These are phyloP conservation scores for Halisarca cf. caerulea DNA, from an alignment of 37 sponge, comb jelly and placozoan species.

Conservation along the genomic window DNA sequence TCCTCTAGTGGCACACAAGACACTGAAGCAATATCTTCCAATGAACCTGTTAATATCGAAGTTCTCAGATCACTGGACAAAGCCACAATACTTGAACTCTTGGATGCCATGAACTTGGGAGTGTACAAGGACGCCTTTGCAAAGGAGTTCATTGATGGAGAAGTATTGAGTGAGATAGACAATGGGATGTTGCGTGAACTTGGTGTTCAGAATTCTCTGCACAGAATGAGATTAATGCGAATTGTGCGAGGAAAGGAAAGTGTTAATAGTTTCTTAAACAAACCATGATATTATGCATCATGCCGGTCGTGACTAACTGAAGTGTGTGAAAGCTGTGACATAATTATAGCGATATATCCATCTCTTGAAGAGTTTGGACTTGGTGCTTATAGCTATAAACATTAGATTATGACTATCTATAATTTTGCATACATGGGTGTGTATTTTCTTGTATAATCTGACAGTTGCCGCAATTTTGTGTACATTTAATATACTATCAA, in stretches of 20 bases:
- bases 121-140: slow-evolving; percentile 5
- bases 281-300: too few relatives aligned
- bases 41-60: too few relatives aligned
- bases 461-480: too few relatives aligned
- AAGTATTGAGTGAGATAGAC: not conserved
- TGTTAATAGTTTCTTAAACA: not conserved
- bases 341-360: too few relatives aligned
- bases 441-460: too few relatives aligned
- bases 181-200: slow-evolving; percentile 1
- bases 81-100: not conserved
- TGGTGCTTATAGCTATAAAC: not conserved
- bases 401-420: too few relatives aligned
- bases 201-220: not conserved
- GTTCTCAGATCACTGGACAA: not conserved
- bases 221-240: slow-evolving; percentile 4
- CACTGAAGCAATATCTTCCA: too few relatives aligned
- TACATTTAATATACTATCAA: too few relatives aligned
- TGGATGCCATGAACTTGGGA: slow-evolving; percentile 10
- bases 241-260: not conserved
- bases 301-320: too few relatives aligned
- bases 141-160: slow-evolving; percentile 20
- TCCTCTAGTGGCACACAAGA: too few relatives aligned
- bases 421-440: too few relatives aligned
- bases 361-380: not conserved
- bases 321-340: too few relatives aligned